Conservation (phyloP, 2,797 vertebrate genomes). For the Todus mexicanus region DNA sequence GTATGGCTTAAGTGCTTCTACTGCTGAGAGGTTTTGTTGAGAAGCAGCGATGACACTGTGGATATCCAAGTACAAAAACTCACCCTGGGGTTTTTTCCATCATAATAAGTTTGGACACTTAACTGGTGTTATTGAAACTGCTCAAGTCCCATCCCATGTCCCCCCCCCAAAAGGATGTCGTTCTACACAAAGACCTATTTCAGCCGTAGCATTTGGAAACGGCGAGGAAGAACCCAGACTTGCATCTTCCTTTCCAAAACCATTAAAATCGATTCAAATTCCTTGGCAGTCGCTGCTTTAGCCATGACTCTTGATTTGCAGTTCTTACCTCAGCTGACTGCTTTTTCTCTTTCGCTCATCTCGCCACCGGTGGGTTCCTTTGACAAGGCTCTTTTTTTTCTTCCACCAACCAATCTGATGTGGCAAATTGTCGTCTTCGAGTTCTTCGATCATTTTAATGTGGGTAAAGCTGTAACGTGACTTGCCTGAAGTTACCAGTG, state of each 20-base stretch:
- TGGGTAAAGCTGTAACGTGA: background rate
- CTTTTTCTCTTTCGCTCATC: background rate
- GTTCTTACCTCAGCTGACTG: background rate
- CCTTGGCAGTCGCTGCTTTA: background rate
- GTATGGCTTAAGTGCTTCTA: background rate
- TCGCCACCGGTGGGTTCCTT: background rate
- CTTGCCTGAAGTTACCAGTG: background rate
- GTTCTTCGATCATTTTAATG: background rate
- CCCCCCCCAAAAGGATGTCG: background rate
- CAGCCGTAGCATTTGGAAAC: background rate
- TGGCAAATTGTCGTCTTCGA: background rate
- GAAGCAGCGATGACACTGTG: accelerated
- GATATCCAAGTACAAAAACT: background rate
- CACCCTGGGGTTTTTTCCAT: background rate
- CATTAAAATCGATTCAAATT: background rate
- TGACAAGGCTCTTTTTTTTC: background rate
- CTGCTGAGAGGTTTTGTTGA: background rate
- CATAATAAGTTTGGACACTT: background rate
- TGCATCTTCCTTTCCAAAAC: background rate
- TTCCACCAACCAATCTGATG: background rate
- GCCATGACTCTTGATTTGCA: background rate
- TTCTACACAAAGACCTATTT: background rate
- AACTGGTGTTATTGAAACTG: background rate
- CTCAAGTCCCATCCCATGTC: background rate
- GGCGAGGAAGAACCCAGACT: background rate